Conservation (phyloP, 2,113 vertebrate genomes). For the Sander lucioperca region DNA sequence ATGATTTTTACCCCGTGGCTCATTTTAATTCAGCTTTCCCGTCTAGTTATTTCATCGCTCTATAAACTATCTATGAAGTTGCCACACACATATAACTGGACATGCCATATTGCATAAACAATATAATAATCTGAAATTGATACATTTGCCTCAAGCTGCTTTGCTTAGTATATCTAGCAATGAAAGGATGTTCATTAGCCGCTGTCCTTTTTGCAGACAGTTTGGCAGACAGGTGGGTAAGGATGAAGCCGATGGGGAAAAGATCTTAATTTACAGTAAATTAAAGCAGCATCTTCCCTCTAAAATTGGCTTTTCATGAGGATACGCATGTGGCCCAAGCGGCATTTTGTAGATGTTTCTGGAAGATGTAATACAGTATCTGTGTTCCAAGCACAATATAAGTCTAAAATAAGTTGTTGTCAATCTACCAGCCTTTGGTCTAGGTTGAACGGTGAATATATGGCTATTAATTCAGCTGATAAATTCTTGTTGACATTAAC, state of each 20-base stretch:
- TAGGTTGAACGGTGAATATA: neutral
- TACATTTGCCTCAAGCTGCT: conserved; percentile 50
- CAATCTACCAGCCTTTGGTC: neutral
- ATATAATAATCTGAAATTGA: conserved; percentile 34
- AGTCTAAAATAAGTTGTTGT: neutral
- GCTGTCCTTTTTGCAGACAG: conserved; percentile 51
- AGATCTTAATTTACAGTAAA: conserved; percentile 9
- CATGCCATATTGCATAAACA: conserved; percentile 52
- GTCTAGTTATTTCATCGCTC: conserved; percentile 56
- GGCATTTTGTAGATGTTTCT: neutral
- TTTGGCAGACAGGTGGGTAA: conserved; percentile 29
- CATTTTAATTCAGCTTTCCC: conserved; percentile 62
- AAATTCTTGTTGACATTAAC: conserved; percentile 51
- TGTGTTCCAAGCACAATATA: neutral
- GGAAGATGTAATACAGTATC: neutral
- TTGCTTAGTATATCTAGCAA: conserved; percentile 50
- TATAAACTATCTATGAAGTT: conserved; percentile 52
- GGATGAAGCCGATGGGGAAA: conserved; percentile 29
- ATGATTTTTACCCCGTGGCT: conserved; percentile 52
- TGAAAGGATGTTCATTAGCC: conserved; percentile 61
- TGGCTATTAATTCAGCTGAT: neutral
- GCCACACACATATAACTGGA: conserved; percentile 58
- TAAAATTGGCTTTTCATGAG: conserved; percentile 2
- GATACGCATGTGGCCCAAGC: neutral
- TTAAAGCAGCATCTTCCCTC: neutral